Evolutionary conservation across 92 coral and sea anemone species (phyloP), one percentile per base, ranked within the genome.

Genomic region (Scolanthus callimorphus): DNA sequence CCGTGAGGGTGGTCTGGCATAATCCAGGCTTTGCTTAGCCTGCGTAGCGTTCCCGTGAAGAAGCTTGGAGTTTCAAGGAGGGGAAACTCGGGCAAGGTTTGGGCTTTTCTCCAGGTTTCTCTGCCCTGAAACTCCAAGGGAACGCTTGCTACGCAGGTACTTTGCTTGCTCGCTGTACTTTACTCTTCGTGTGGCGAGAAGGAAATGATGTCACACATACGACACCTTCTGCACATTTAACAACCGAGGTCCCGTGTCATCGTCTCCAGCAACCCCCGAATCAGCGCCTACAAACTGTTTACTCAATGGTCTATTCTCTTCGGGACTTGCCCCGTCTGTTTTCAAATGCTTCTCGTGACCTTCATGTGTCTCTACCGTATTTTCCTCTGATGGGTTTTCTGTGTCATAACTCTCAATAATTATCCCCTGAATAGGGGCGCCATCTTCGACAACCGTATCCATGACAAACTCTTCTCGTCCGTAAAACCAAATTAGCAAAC

Each of bases 381-480:
- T 46, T 46, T 9, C 17, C 4, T 46, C 52, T 9, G 52, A 4
- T 6, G 22, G 23, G 12, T 20, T 4, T 46, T 46, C 37, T 2
- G 27, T 29, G 20, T 64, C 61, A 29, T 79, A 17, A 27, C 74
- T 69, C 44, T 92, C 98, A 31, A 92, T 53, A 28, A 92, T 60
- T 17, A 88, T 51, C 11, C 92, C 92, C 24, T 88, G 73, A 39
- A 88, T 75, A 19, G 83, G 70, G 1, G 72, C 80, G 8, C 80
- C 77, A 20, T 86, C 90, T 0, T 60, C 85, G 22, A 75, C 55
- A 11, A 79, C 64, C 2, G 53, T 57, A 11, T 78, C 80, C 23
- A 76, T 86, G 4, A 88, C 87, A 63, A 85, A 69, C 50, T 79
- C 89, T 46, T 84, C 92, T 47, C 98, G 73, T 0, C 98, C 98